These are phyloP conservation scores for Thymallus thymallus DNA, from an alignment of 2,113 vertebrate genomes.

Conservation along the genomic window DNA sequence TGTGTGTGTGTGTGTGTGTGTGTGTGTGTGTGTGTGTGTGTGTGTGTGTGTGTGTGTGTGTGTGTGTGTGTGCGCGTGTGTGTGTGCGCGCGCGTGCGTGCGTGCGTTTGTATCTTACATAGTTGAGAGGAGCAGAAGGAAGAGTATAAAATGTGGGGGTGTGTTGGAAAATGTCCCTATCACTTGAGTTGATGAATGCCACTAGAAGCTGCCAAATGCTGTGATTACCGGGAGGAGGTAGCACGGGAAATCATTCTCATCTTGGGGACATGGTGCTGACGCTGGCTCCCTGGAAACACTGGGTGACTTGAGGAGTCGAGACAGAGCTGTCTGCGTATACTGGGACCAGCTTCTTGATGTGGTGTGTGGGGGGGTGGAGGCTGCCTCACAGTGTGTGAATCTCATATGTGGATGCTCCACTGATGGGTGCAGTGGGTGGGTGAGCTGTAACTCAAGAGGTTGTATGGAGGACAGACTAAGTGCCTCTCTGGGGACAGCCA, in stretches of 20 bases:
- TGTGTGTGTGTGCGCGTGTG: no score
- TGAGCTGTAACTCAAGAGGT: slow-evolving; percentile 65
- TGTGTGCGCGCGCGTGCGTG: background rate
- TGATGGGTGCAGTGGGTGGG: slow-evolving; percentile 48
- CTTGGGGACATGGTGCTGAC: background rate
- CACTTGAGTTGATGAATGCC: slow-evolving; percentile 21
- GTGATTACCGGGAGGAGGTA: slow-evolving; percentile 22
- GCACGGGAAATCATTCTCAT: slow-evolving; percentile 13
- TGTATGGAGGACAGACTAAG: slow-evolving; percentile 66
- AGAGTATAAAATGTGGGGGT: slow-evolving; percentile 2
- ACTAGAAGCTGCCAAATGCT: slow-evolving; percentile 15
- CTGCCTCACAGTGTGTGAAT: background rate
- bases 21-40: background rate
- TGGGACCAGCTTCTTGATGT: background rate
- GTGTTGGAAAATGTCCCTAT: slow-evolving; percentile 11
- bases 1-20: no score
- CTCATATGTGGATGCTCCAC: slow-evolving; percentile 20
- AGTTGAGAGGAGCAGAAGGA: background rate
- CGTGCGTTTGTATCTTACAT: background rate
- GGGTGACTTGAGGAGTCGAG: slow-evolving; percentile 20
- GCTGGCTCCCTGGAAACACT: background rate
- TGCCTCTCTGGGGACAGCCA: slow-evolving; percentile 67
- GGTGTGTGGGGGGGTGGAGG: background rate
- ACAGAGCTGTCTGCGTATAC: background rate
- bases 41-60: background rate